A percentile compares a stretch with the other conserved stretches of the same genome.
These are phyloP conservation scores for Lepisosteus osseus DNA, from an alignment of 2,113 vertebrate genomes.

Conservation along the genomic window DNA sequence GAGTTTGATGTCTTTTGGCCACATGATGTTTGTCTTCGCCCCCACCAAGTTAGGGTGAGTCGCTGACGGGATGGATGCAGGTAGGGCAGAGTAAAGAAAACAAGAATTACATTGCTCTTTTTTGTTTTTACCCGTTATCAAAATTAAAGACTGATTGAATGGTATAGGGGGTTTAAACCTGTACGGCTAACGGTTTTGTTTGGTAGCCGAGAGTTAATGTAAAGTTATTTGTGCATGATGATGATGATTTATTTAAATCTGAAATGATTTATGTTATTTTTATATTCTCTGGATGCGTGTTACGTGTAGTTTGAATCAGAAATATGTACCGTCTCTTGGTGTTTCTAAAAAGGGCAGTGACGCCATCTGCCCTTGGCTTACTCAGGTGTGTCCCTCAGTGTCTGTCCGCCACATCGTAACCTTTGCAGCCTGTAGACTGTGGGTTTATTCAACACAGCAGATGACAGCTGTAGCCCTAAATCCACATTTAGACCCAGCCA, in stretches of 20 bases:
- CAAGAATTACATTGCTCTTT: constrained; percentile 27
- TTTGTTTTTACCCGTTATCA: background rate
- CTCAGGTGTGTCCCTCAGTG: constrained; percentile 14
- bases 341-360: background rate
- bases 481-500: too few relatives aligned
- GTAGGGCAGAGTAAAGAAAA: constrained; percentile 45
- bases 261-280: too few relatives aligned
- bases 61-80: constrained; percentile 75
- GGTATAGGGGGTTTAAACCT: too few relatives aligned
- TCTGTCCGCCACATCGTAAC: constrained; percentile 3
- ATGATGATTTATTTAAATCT: too few relatives aligned
- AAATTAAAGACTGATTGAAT: too few relatives aligned
- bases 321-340: background rate
- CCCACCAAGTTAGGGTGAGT: constrained; percentile 67
- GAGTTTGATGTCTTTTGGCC: constrained; percentile 46
- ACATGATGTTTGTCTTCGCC: constrained; percentile 31
- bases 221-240: too few relatives aligned
- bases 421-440: background rate
- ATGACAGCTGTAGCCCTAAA: too few relatives aligned
- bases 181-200: background rate
- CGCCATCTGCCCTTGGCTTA: constrained; percentile 21
- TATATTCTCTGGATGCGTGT: too few relatives aligned
- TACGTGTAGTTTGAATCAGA: too few relatives aligned
- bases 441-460: too few relatives aligned
- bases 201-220: too few relatives aligned